A percentile compares a stretch with the other conserved stretches of the same genome.
phyloP scores from a whole-genome alignment of 2,113 vertebrate genomes.

The Phycodurus eques region DNA sequence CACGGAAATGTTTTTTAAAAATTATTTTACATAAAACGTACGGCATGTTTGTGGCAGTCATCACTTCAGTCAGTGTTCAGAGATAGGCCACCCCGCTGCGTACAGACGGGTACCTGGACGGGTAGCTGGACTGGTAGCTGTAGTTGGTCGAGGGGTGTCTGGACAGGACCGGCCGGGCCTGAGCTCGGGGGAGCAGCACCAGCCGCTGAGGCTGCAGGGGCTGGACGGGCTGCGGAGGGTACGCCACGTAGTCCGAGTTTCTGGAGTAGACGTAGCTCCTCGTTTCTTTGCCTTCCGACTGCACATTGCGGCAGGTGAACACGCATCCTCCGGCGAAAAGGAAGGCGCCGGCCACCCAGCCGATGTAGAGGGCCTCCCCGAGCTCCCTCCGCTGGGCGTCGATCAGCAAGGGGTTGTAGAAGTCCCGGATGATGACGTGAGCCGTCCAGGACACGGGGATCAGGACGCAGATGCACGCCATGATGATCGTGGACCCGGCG shows the following conservation, averaged over 20 bases:
- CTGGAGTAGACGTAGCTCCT: slow-evolving; percentile 56
- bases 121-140: slow-evolving; percentile 53
- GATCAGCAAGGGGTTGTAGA: slow-evolving; percentile 75
- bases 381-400: slow-evolving; percentile 78
- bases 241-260: slow-evolving; percentile 50
- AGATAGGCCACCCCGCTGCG: slow-evolving; percentile 62
- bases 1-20: not conserved
- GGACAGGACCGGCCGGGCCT: slow-evolving; percentile 47
- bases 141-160: slow-evolving; percentile 57
- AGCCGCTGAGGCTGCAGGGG: slow-evolving; percentile 49
- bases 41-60: not conserved
- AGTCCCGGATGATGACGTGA: slow-evolving; percentile 74
- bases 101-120: slow-evolving; percentile 55
- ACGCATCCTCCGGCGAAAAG: slow-evolving; percentile 74
- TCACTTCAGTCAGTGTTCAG: slow-evolving; percentile 38
- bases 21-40: not conserved
- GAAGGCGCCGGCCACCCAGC: slow-evolving; percentile 73
- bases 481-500: slow-evolving; percentile 67
- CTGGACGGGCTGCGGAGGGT: slow-evolving; percentile 51
- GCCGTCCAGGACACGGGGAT: slow-evolving; percentile 79
- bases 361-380: slow-evolving; percentile 78
- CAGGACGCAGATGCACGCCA: slow-evolving; percentile 64
- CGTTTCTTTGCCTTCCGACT: slow-evolving; percentile 33
- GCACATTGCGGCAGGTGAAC: slow-evolving; percentile 64
- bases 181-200: slow-evolving; percentile 41